These are phyloP conservation scores for Ctenopoma multispine DNA, from an alignment of 2,797 vertebrate genomes.

Conservation along the genomic window DNA sequence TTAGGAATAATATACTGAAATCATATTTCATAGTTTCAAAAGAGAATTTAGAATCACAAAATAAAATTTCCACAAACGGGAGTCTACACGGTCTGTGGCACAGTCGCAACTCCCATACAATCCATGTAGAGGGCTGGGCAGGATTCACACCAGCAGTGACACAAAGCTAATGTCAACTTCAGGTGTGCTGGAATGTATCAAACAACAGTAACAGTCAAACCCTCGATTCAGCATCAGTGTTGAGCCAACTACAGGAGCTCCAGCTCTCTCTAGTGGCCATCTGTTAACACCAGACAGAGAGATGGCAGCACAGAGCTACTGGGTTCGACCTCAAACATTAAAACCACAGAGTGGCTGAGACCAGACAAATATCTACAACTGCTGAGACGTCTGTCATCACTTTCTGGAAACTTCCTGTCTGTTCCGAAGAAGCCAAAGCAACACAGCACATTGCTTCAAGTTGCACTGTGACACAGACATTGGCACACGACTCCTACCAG, in stretches of 20 bases:
- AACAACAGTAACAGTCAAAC: slow-evolving; percentile 41
- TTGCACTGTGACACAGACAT: slow-evolving; percentile 22
- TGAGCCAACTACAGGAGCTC: slow-evolving; percentile 26
- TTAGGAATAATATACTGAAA: slow-evolving; percentile 68
- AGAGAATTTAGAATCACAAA: slow-evolving; percentile 59
- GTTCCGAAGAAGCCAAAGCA: slow-evolving; percentile 11
- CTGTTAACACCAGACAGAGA: slow-evolving; percentile 39
- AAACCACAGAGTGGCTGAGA: slow-evolving; percentile 4
- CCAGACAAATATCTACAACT: neutral
- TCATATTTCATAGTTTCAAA: slow-evolving; percentile 35
- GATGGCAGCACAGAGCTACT: slow-evolving; percentile 63
- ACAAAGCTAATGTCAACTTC: slow-evolving; percentile 30
- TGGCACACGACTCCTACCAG: slow-evolving; percentile 35
- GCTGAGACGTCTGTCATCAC: slow-evolving; percentile 7
- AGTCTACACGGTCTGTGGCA: slow-evolving; percentile 41
- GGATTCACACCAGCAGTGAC: slow-evolving; percentile 34
- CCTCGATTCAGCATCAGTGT: slow-evolving; percentile 37
- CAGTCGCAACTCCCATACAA: slow-evolving; percentile 62
- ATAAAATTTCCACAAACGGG: slow-evolving; percentile 50
- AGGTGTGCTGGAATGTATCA: slow-evolving; percentile 62
- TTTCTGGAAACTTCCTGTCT: slow-evolving; percentile 28
- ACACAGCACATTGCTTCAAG: slow-evolving; percentile 13
- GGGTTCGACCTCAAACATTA: slow-evolving; percentile 7
- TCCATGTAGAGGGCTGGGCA: slow-evolving; percentile 48
- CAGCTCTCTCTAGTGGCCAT: slow-evolving; percentile 75